A percentile compares a stretch with the other conserved stretches of the same genome.
Evolutionary conservation across 2,113 vertebrate genomes (phyloP).

Genomic region (Sander vitreus): DNA sequence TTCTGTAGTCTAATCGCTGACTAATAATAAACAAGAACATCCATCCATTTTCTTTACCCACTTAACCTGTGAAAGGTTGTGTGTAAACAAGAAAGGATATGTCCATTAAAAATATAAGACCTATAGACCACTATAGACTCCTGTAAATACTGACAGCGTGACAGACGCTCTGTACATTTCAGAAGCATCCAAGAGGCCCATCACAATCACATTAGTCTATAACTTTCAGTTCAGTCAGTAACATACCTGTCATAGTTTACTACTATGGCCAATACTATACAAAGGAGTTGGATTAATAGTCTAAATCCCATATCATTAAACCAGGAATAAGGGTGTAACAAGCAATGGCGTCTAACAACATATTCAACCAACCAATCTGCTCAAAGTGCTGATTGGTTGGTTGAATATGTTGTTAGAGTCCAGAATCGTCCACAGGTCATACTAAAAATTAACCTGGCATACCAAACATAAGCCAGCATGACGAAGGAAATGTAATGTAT

Average conservation of each 20-base stretch:
- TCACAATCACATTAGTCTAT: neutral
- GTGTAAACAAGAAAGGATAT: conserved; percentile 38
- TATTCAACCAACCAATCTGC: too few species aligned
- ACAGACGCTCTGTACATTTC: conserved; percentile 3
- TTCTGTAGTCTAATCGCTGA: conserved; percentile 27
- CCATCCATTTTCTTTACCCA: conserved; percentile 18
- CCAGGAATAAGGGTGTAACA: neutral
- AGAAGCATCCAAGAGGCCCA: neutral
- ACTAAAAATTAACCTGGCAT: too few species aligned
- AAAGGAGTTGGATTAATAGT: neutral
- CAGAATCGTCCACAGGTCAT: neutral
- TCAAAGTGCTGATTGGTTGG: too few species aligned
- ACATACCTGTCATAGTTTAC: neutral
- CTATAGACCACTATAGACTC: neutral
- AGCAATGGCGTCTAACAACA: neutral
- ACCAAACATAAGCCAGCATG: neutral
- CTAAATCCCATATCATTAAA: neutral
- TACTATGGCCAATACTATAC: neutral
- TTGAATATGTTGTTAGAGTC: neutral
- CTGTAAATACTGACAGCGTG: neutral
- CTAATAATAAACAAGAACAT: conserved; percentile 55
- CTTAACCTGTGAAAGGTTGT: conserved; percentile 40
- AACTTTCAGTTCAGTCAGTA: neutral
- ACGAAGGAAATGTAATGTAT: neutral
- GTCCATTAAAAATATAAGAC: conserved; percentile 39